Evolutionary conservation across 92 coral and sea anemone genomes (phyloP), one percentile per base, ranked within the genome.

Genomic region (Blastomussa wellsi): DNA sequence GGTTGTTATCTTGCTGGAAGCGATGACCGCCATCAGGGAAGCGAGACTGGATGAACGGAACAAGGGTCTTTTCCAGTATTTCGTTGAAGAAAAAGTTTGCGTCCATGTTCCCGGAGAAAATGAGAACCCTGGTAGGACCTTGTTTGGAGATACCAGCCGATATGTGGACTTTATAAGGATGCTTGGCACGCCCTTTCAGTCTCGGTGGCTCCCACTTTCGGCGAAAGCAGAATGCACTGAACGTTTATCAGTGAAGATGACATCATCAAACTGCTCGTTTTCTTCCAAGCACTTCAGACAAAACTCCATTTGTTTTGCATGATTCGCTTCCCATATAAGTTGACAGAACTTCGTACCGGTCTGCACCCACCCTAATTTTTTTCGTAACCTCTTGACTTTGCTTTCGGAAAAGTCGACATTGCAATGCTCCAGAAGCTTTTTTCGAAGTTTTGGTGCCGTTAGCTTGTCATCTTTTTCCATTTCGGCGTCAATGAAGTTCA

Each of bases 191-290:
- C 15, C 86, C 78, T 82, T 82, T 82, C 59, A 82, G 31, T 57
- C 31, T 57, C 13, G 86, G 86, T 41, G 57, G 86, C 49, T 82
- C 86, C 86, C 86, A 67, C 77, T 49, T 69, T 5, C 86, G 78
- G 26, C 68, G 85, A 44, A 81, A 81, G 24, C 52, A 16, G 9
- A 81, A 82, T 81, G 83, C 42, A 91, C 84, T 39, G 83, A 80
- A 49, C 85, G 82, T 73, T 92, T 87, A 76, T 92, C 90, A 4
- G 90, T 89, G 81, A 92, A 92, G 37, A 88, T 89, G 11, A 85
- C 92, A 72, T 88, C 76, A 22, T 82, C 86, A 71, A 91, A 86
- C 71, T 65, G 78, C 74, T 89, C 86, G 7, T 74, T 59, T 60
- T 77, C 66, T 64, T 86, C 39, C 60, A 44, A 47, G 36, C 88